Base-by-base conservation (phyloP, 2,888 invertebrate species). In the Arrhopalites spinosus region DNA sequence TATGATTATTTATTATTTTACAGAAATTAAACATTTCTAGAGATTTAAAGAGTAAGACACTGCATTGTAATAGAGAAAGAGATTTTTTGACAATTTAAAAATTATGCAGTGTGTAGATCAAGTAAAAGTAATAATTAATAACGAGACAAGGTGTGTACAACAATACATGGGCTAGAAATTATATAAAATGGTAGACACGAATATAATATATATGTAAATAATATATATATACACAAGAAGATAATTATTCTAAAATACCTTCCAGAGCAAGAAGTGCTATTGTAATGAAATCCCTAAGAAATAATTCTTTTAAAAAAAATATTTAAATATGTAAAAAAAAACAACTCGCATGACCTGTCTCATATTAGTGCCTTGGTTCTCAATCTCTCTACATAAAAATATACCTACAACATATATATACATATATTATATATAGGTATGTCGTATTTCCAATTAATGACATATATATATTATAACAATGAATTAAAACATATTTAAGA, bases 301-400 rank as follows among this genome's bases (percentile, higher is more conserved):
- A 11, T n/a, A 36, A 7, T 11, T 7, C 36, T 36, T 36, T 7
- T 11, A 36, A 3, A 36, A 5, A 53, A 20, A 3, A 20, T 17
- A 53, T 20, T 59, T 20, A 20, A 59, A 11, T 20, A 59, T 59
- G 25, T 23, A 59, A 59, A 20, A 11, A 59, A 59, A 20, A 11
- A 11, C 59, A 59, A 59, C 20, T 59, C 59, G 8, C 59, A 59
- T 59, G 59, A 59, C 59, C 59, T 59, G 59, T 59, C 59, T 59
- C 59, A 59, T 59, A 59, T 25, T 59, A 59, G 59, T 59, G 59
- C 59, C 59, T 59, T 59, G 59, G 59, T 59, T 59, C 59, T 59
- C 59, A 59, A 59, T n/a, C n/a, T 36, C 36, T 36, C 36, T 11
- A 36, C 5, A 36, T 36, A 36, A 36, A 36, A 36, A 36, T n/a